A percentile compares a stretch with the other conserved stretches of the same genome.
Conservation (phyloP, 1,140 invertebrate genomes). For the Nomia melanderi region DNA sequence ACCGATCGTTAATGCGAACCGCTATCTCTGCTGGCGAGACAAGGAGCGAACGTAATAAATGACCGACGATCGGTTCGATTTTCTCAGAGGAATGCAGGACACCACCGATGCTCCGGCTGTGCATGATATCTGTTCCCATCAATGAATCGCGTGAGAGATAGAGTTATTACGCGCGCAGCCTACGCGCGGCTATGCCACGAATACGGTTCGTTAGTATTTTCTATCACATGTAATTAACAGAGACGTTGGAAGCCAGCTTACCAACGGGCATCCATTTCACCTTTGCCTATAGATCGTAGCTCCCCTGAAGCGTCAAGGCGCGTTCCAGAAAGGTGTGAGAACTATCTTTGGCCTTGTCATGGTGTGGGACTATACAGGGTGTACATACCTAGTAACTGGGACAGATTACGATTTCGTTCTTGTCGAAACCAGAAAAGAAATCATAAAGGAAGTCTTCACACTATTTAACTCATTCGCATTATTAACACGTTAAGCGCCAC, state of each 20-base stretch:
- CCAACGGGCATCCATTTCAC: neutral
- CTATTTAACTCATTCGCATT: no score
- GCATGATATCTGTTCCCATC: neutral
- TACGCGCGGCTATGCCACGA: neutral
- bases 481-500: no score
- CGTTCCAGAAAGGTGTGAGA: neutral
- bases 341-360: neutral
- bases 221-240: slow-evolving; percentile 3
- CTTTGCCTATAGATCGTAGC: neutral
- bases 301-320: neutral
- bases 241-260: neutral
- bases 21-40: neutral
- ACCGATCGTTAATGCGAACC: slow-evolving; percentile 8
- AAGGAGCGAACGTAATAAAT: neutral
- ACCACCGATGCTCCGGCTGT: no score
- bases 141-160: slow-evolving; percentile 7
- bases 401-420: no score
- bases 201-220: slow-evolving; percentile 3
- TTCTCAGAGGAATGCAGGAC: neutral
- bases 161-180: slow-evolving; percentile 2
- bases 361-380: no score
- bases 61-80: neutral
- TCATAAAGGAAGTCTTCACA: no score
- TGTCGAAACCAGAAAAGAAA: no score
- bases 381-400: no score